A percentile compares a stretch with the other conserved stretches of the same genome.
Conservation (phyloP, 2,888 invertebrate species). For the Oscheius sp. region DNA sequence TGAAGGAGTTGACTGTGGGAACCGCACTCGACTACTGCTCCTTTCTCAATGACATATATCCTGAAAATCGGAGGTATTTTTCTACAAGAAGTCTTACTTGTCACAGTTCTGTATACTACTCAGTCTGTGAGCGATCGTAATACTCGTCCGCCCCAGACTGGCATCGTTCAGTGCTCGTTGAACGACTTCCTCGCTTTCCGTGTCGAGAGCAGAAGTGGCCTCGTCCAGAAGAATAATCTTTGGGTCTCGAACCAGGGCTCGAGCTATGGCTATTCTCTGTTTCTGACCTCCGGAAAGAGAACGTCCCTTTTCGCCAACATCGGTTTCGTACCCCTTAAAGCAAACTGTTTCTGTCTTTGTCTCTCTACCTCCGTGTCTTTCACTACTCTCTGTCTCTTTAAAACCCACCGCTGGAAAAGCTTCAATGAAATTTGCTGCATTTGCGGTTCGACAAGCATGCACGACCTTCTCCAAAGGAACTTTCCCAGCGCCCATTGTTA, state of each 20-base stretch:
- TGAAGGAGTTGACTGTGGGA: conserved; percentile 54
- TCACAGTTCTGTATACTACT: conserved; percentile 40
- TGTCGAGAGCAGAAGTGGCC: conserved; percentile 54
- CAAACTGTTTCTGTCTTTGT: too few species aligned
- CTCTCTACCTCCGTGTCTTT: too few species aligned
- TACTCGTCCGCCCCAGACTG: conserved; percentile 45
- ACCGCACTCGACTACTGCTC: conserved; percentile 49
- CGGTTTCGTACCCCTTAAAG: conserved; percentile 42
- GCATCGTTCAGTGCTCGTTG: conserved; percentile 46
- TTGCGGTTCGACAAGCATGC: conserved; percentile 46
- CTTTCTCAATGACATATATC: conserved; percentile 49
- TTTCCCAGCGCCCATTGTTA: conserved; percentile 48
- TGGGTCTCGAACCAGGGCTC: conserved; percentile 51
- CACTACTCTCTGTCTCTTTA: neutral
- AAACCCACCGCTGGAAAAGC: conserved; percentile 42
- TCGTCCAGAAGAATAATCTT: conserved; percentile 56
- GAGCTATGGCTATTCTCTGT: conserved; percentile 56
- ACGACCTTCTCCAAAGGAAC: conserved; percentile 43
- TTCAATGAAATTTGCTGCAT: conserved; percentile 53
- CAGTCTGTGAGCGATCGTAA: conserved; percentile 49
- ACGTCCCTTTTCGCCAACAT: conserved; percentile 39
- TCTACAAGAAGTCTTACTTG: conserved; percentile 32
- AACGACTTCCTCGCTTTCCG: conserved; percentile 49
- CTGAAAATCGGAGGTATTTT: conserved; percentile 32
- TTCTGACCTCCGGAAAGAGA: conserved; percentile 55